These are phyloP conservation scores for Xiphophorus hellerii DNA, from an alignment of 2,113 vertebrate species.

Conservation along the genomic window DNA sequence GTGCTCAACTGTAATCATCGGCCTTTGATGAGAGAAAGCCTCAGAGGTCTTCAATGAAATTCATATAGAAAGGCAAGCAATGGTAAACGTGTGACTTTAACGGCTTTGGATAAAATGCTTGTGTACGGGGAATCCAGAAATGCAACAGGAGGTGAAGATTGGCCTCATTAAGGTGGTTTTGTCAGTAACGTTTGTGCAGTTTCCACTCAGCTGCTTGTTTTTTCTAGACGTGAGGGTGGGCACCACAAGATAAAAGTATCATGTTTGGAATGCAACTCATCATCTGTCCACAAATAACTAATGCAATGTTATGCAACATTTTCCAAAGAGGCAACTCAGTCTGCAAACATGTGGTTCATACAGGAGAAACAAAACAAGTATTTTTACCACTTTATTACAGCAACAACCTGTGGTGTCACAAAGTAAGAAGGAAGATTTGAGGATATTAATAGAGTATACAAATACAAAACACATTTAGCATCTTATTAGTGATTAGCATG, in stretches of 20 bases:
- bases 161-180: constrained; percentile 61
- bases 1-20: constrained; percentile 24
- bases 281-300: not conserved
- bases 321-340: not conserved
- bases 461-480: too few relatives aligned
- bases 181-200: constrained; percentile 57
- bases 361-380: too few relatives aligned
- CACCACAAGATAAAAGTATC: not conserved
- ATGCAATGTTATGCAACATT: not conserved
- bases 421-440: too few relatives aligned
- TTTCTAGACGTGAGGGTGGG: constrained; percentile 1
- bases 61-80: constrained; percentile 35
- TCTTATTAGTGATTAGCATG: too few relatives aligned
- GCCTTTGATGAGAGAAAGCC: constrained; percentile 30
- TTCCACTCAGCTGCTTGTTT: constrained; percentile 62
- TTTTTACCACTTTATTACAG: too few relatives aligned
- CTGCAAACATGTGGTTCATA: too few relatives aligned
- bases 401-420: too few relatives aligned
- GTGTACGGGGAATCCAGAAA: constrained; percentile 71
- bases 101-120: constrained; percentile 60
- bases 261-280: not conserved
- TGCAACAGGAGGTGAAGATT: constrained; percentile 55
- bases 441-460: too few relatives aligned
- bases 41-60: constrained; percentile 49
- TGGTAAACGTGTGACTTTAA: constrained; percentile 46